phyloP scores from a whole-genome alignment of 1,140 invertebrate genomes.

The Lepidurus couesii region DNA sequence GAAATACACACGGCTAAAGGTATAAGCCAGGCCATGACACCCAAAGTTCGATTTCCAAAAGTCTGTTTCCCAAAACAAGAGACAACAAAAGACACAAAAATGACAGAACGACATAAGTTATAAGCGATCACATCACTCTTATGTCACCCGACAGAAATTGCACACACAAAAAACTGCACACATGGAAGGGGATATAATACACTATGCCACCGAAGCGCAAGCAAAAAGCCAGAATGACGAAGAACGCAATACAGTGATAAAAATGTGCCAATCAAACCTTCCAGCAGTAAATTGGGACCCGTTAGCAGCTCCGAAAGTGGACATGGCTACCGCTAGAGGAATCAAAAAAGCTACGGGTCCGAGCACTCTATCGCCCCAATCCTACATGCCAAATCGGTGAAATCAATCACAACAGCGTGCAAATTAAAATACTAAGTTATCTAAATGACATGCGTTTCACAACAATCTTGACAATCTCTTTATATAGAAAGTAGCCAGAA shows the following conservation, averaged over 20 bases:
- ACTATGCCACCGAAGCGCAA: not conserved
- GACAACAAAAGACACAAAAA: not conserved
- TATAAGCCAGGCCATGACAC: constrained; percentile 85
- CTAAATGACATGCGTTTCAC: not conserved
- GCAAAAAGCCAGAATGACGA: not conserved
- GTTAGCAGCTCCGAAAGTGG: constrained; percentile 68
- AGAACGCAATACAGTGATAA: not conserved
- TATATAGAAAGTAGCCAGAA: constrained; percentile 25
- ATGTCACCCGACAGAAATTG: no score
- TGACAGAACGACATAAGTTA: not conserved
- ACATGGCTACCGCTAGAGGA: constrained; percentile 64
- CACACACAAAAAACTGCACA: constrained; percentile 24
- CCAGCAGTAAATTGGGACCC: constrained; percentile 69
- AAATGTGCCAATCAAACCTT: constrained; percentile 45
- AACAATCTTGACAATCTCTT: not conserved
- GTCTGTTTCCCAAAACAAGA: constrained; percentile 48
- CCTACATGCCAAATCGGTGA: constrained; percentile 24
- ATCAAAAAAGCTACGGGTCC: constrained; percentile 56
- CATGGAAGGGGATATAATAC: not conserved
- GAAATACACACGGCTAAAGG: constrained; percentile 91
- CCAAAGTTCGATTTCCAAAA: constrained; percentile 76
- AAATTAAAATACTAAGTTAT: not conserved
- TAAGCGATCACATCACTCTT: no score
- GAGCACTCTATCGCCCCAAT: constrained; percentile 40
- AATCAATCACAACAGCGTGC: not conserved